phyloP scores from a whole-genome alignment of 2,888 invertebrate genomes.

The Uloborus plumipes region DNA sequence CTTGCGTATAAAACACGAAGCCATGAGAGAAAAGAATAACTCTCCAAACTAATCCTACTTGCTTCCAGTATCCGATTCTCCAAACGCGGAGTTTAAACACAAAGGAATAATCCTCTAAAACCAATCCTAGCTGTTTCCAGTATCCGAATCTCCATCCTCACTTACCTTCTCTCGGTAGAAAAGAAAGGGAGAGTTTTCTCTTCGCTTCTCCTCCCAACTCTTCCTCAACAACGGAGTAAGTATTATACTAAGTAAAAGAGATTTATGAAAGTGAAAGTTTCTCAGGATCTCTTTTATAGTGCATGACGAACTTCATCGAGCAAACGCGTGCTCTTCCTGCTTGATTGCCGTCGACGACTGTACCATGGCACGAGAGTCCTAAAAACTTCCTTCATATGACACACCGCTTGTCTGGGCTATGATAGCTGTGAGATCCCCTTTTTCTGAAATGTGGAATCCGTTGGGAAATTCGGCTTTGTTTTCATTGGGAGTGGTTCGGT shows the following conservation, averaged over 20 bases:
- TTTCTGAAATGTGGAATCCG: no score
- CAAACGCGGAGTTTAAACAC: no score
- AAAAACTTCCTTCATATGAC: constrained; percentile 34
- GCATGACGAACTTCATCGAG: constrained; percentile 45
- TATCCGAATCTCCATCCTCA: not conserved
- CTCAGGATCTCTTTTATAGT: constrained; percentile 50
- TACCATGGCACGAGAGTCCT: constrained; percentile 44
- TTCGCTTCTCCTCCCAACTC: not conserved
- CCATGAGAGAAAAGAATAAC: no score
- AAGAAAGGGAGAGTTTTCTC: not conserved
- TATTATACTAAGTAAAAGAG: constrained; percentile 5
- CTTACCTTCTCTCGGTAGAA: constrained; percentile 26
- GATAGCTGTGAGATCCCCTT: no score
- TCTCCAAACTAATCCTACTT: no score
- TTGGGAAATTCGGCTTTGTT: no score
- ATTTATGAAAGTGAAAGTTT: constrained; percentile 48
- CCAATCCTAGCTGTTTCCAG: no score
- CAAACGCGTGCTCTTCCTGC: constrained; percentile 48
- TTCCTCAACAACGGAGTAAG: no score
- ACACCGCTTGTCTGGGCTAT: constrained; percentile 2
- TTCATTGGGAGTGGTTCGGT: not conserved
- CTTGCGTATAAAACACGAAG: no score
- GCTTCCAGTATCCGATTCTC: no score
- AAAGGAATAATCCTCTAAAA: no score
- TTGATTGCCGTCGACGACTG: constrained; percentile 35